A percentile compares a stretch with the other conserved stretches of the same genome.
Conservation (phyloP, 2,797 vertebrate genomes). For the Sebastes steindachneri region DNA sequence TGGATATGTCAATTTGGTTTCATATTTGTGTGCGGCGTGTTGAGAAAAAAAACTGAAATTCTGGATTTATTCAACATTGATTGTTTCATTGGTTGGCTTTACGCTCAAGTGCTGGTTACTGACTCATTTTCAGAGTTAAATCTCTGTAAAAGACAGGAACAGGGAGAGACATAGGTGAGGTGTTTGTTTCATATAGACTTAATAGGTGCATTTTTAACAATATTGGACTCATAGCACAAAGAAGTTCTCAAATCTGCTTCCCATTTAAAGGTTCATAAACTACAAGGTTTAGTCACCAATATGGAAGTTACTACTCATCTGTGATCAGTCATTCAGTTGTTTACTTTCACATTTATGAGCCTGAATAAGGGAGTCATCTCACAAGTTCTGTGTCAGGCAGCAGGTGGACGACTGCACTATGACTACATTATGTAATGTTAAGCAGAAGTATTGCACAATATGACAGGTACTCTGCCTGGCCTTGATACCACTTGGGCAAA, state of each 20-base stretch:
- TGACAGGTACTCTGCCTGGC: neutral
- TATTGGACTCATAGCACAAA: neutral
- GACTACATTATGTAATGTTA: neutral
- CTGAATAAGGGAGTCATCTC: neutral
- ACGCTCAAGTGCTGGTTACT: neutral
- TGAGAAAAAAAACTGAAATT: neutral
- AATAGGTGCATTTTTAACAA: neutral
- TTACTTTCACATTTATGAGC: too few species aligned
- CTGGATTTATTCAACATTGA: neutral
- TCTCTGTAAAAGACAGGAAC: neutral
- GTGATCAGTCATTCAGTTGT: neutral
- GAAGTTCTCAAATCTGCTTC: neutral
- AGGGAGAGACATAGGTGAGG: neutral
- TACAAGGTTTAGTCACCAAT: neutral
- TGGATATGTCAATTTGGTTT: neutral
- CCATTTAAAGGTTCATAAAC: neutral
- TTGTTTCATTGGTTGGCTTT: neutral
- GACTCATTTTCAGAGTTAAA: neutral
- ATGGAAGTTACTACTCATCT: neutral
- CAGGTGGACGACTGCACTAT: neutral
- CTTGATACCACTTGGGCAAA: slow-evolving; percentile 1
- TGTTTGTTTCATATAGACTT: neutral
- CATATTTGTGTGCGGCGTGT: neutral
- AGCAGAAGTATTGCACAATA: neutral
- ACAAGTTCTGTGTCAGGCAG: neutral